Evolutionary conservation across 2,888 invertebrate species (phyloP).

Genomic region (Helleia helle): DNA sequence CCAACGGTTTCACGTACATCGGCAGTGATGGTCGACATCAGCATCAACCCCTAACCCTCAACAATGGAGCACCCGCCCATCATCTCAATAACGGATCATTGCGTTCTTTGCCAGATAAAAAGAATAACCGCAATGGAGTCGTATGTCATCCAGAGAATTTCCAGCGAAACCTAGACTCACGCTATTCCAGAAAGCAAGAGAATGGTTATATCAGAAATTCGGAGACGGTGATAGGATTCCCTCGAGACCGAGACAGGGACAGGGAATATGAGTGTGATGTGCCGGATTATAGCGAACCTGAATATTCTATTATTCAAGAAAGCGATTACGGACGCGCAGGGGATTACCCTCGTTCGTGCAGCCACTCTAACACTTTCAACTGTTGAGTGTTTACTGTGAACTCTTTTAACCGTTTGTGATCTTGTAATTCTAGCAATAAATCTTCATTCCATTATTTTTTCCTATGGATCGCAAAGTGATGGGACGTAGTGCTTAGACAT

Average conservation of each 20-base stretch:
- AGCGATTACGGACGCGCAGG: conserved; percentile 43
- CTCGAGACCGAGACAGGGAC: conserved; percentile 33
- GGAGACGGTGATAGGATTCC: conserved; percentile 58
- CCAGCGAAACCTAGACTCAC: conserved; percentile 64
- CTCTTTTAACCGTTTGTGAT: conserved; percentile 63
- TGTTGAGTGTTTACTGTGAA: conserved; percentile 52
- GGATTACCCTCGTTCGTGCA: conserved; percentile 56
- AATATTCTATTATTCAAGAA: conserved; percentile 68
- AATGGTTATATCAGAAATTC: conserved; percentile 65
- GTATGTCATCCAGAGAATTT: conserved; percentile 66
- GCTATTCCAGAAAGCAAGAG: conserved; percentile 67
- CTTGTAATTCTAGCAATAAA: conserved; percentile 74
- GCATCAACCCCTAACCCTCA: conserved; percentile 59
- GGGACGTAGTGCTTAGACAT: conserved; percentile 63
- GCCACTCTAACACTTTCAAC: conserved; percentile 69
- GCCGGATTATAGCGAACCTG: conserved; percentile 61
- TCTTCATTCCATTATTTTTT: conserved; percentile 72
- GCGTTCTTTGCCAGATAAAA: conserved; percentile 63
- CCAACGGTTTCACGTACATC: conserved; percentile 84
- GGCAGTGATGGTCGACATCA: conserved; percentile 77
- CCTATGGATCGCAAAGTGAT: conserved; percentile 47
- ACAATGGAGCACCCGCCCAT: conserved; percentile 67
- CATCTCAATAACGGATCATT: conserved; percentile 68
- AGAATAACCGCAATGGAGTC: conserved; percentile 59
- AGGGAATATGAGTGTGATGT: conserved; percentile 42